Conservation (phyloP, 2,888 invertebrate species). For the Ceraclea dissimilis region DNA sequence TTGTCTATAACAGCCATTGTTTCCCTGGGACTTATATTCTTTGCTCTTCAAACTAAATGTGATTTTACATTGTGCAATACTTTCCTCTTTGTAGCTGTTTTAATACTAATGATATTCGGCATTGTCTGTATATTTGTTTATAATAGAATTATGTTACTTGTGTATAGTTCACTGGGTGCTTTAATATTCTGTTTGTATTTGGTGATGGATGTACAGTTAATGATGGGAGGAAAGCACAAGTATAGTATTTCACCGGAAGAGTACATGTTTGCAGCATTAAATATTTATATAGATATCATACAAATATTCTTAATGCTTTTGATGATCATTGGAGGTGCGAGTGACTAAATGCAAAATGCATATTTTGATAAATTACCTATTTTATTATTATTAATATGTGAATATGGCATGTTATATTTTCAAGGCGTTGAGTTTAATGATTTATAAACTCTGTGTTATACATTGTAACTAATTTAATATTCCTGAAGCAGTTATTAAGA, state of each 20-base stretch:
- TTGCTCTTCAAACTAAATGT: constrained; percentile 88
- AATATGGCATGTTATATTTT: no score
- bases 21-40: constrained; percentile 77
- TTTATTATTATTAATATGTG: no score
- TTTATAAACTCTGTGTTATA: no score
- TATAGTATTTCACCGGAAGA: constrained; percentile 88
- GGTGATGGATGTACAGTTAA: constrained; percentile 86
- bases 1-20: constrained; percentile 82
- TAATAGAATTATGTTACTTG: constrained; percentile 51
- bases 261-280: constrained; percentile 88
- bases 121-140: constrained; percentile 60
- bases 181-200: constrained; percentile 83
- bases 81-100: constrained; percentile 62
- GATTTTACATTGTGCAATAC: constrained; percentile 79
- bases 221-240: constrained; percentile 87
- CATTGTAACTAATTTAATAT: no score
- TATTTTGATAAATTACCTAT: no score
- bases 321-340: constrained; percentile 57
- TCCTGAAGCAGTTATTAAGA: no score
- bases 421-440: no score
- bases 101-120: constrained; percentile 73
- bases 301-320: constrained; percentile 87
- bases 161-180: constrained; percentile 82
- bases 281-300: constrained; percentile 81
- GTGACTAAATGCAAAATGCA: constrained; percentile 32